Percentiles rank a stretch among this genome's conserved stretches.
Evolutionary conservation across 92 coral and sea anemone species (phyloP).

Genomic region (Zoanthus gigantus): DNA sequence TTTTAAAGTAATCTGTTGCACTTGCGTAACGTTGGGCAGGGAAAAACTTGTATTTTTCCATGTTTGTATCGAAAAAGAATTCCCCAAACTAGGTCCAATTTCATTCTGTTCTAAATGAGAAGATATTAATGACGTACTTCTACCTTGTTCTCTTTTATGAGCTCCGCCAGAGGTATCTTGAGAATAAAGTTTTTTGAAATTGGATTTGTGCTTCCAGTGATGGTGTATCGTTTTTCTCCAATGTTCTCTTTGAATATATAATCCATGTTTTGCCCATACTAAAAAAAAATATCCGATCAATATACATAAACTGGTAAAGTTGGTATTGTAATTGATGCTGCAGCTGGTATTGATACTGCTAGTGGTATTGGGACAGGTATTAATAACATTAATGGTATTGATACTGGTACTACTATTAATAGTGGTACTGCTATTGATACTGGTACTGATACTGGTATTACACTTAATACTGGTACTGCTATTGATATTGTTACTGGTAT

Average conservation of each 20-base stretch:
- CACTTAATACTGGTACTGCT: neutral
- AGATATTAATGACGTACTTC: neutral
- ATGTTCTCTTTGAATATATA: slow-evolving; percentile 9
- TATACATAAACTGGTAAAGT: neutral
- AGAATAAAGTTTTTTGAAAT: neutral
- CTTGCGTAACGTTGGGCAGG: neutral
- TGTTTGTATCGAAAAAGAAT: neutral
- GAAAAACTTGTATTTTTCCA: neutral
- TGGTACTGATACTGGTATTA: too few species aligned
- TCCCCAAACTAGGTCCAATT: neutral
- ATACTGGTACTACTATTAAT: too few species aligned
- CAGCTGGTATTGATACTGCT: too few species aligned
- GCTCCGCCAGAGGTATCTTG: slow-evolving; percentile 12
- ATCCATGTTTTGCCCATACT: slow-evolving; percentile 31
- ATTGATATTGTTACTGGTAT: neutral
- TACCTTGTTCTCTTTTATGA: slow-evolving; percentile 35
- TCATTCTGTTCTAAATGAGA: neutral
- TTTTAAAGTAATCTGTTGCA: neutral
- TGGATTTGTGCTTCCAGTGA: slow-evolving; percentile 11
- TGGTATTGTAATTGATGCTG: too few species aligned
- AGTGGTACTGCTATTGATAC: too few species aligned
- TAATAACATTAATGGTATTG: too few species aligned
- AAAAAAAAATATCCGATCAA: neutral
- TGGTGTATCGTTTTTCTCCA: neutral
- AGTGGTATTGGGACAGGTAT: too few species aligned